A percentile compares a stretch with the other conserved stretches of the same genome.
phyloP scores from a whole-genome alignment of 2,888 invertebrate genomes.

The Drosophila yooni region DNA sequence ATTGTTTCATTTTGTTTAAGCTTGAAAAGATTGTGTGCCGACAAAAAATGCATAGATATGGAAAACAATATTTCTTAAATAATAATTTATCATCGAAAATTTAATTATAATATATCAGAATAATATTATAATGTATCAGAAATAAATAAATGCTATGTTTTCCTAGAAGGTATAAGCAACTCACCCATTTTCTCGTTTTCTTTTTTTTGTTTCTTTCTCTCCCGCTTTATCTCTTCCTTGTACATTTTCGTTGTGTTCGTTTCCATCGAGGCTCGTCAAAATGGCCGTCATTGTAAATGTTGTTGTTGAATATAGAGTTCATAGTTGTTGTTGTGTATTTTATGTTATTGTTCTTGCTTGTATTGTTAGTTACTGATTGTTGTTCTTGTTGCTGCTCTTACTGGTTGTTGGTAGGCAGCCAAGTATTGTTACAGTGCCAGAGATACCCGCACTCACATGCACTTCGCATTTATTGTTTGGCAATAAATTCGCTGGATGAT shows the following conservation, averaged over 20 bases:
- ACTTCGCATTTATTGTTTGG: constrained; percentile 75
- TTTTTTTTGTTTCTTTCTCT: not conserved
- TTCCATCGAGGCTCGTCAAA: constrained; percentile 63
- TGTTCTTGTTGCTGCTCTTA: constrained; percentile 31
- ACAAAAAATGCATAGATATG: not conserved
- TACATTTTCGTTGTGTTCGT: constrained; percentile 28
- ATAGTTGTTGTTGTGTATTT: constrained; percentile 29
- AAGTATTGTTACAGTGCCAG: constrained; percentile 33
- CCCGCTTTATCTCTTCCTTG: not conserved
- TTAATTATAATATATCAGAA: accelerated
- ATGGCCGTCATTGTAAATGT: constrained; percentile 50
- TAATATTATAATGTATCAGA: no score
- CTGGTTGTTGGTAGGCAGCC: constrained; percentile 56
- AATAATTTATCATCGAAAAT: not conserved
- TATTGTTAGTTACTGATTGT: constrained; percentile 10
- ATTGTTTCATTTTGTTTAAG: not conserved
- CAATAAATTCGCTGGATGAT: constrained; percentile 82
- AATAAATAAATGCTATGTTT: not conserved
- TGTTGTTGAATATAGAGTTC: constrained; percentile 26
- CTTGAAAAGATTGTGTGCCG: not conserved
- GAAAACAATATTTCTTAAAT: not conserved
- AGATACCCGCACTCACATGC: constrained; percentile 37
- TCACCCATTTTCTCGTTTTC: constrained; percentile 2
- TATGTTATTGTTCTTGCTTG: constrained; percentile 19
- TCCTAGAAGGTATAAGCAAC: constrained; percentile 15